These are phyloP conservation scores for Poecilus cupreus DNA, from an alignment of 2,888 invertebrate genomes.

Conservation along the genomic window DNA sequence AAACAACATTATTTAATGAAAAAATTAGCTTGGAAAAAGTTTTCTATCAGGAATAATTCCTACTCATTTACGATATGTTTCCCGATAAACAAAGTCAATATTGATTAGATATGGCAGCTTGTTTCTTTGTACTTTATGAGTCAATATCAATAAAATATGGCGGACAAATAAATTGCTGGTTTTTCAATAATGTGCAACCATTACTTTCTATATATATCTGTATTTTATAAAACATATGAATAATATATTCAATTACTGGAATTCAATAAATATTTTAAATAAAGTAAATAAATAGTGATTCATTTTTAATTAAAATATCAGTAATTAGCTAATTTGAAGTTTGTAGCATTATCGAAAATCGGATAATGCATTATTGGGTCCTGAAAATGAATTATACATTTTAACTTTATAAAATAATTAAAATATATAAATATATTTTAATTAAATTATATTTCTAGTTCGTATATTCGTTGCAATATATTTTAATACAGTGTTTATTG, in stretches of 20 bases:
- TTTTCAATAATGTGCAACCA: neutral
- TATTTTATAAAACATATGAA: neutral
- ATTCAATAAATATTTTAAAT: neutral
- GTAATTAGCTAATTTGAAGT: neutral
- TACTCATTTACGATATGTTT: too few relatives aligned
- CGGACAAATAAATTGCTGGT: neutral
- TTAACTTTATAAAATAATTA: neutral
- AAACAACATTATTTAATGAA: neutral
- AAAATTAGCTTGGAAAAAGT: too few relatives aligned
- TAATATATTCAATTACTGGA: neutral
- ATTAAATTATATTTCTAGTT: too few relatives aligned
- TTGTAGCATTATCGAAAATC: neutral
- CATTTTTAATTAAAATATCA: neutral
- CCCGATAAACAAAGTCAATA: slow-evolving; percentile 38
- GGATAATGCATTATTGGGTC: neutral
- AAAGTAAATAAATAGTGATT: neutral
- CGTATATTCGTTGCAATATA: too few relatives aligned
- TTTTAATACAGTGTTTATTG: too few relatives aligned
- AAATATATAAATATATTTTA: neutral
- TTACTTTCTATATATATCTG: neutral
- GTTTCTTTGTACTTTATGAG: slow-evolving; percentile 33
- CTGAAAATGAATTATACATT: too few relatives aligned
- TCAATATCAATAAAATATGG: neutral
- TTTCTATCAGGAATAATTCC: neutral
- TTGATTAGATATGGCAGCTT: slow-evolving; percentile 33